phyloP scores from a whole-genome alignment of 64 coral and sea anemone genomes.

The Pocillopora damicornis region DNA sequence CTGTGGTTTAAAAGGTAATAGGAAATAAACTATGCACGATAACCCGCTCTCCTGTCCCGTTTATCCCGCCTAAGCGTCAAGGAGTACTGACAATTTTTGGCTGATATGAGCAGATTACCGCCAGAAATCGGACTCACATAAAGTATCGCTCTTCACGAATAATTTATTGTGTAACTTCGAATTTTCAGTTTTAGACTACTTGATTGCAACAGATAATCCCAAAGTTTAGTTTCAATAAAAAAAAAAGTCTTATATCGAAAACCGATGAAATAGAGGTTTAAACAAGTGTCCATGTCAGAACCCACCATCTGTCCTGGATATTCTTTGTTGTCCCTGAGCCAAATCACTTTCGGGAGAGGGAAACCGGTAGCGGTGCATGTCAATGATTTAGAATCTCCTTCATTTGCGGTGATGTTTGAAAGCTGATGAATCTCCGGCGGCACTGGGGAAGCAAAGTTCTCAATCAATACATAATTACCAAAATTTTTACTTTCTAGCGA shows the following conservation, averaged over 20 bases:
- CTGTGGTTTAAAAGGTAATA: background rate
- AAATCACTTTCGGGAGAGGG: background rate
- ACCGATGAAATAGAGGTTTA: too few relatives aligned
- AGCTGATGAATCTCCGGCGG: background rate
- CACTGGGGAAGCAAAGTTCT: background rate
- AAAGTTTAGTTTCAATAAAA: too few relatives aligned
- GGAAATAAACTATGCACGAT: background rate
- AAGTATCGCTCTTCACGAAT: too few relatives aligned
- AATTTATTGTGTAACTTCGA: too few relatives aligned
- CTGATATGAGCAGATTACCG: too few relatives aligned
- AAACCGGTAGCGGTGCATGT: background rate
- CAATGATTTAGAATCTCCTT: background rate
- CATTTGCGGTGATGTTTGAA: slow-evolving; percentile 1
- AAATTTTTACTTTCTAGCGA: background rate
- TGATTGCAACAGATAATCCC: too few relatives aligned
- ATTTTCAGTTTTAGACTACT: too few relatives aligned
- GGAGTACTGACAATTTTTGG: background rate
- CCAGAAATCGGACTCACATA: too few relatives aligned
- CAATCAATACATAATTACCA: background rate
- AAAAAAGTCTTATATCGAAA: too few relatives aligned
- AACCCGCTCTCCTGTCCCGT: background rate
- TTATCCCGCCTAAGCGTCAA: background rate
- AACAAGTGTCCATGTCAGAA: background rate
- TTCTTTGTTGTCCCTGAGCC: background rate
- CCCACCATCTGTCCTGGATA: background rate